These are phyloP conservation scores for Trichonephila clavipes DNA, from an alignment of 1,140 invertebrate species.

Conservation along the genomic window DNA sequence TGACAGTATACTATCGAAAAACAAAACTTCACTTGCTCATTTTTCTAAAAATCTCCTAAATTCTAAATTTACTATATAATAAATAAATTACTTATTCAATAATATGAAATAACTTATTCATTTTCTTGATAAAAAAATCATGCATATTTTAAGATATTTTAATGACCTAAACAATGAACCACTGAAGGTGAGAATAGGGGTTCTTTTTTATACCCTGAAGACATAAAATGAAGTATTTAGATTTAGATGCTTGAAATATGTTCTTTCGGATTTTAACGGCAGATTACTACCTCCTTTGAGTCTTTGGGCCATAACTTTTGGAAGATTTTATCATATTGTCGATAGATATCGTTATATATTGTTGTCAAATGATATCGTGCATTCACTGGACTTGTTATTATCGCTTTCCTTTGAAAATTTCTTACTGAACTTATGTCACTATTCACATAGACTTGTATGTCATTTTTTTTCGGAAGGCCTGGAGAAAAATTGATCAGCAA, in stretches of 20 bases:
- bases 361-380: constrained; percentile 33
- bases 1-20: too few relatives aligned
- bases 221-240: constrained; percentile 45
- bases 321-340: constrained; percentile 31
- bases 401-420: constrained; percentile 44
- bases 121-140: background rate
- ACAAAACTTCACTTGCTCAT: too few relatives aligned
- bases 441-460: background rate
- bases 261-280: constrained; percentile 39
- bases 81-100: background rate
- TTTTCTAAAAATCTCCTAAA: too few relatives aligned
- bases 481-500: background rate
- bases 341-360: constrained; percentile 40
- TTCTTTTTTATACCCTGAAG: background rate
- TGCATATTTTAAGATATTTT: background rate
- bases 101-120: background rate
- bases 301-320: constrained; percentile 53
- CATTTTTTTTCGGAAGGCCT: background rate
- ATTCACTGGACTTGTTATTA: constrained; percentile 40
- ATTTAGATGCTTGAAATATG: constrained; percentile 42
- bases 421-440: background rate
- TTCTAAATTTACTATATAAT: background rate
- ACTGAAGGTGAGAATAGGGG: background rate
- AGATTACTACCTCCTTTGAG: constrained; percentile 49
- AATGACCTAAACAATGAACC: background rate